Conservation (phyloP, 2,113 vertebrate genomes). For the Cyprinodon tularosa region DNA sequence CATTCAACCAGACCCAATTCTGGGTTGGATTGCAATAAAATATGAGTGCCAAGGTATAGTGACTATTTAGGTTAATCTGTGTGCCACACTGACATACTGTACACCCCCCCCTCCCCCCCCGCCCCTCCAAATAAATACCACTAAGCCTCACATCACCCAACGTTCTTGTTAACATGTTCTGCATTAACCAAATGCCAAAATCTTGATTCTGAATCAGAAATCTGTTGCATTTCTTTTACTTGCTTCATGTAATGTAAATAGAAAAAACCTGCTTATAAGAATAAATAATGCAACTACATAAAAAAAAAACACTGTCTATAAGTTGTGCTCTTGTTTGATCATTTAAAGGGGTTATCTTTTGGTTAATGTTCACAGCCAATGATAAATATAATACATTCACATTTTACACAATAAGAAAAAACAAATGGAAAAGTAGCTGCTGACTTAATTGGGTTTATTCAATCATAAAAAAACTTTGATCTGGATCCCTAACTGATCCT, state of each 20-base stretch:
- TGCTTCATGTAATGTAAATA: conserved; percentile 20
- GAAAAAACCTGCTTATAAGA: conserved; percentile 12
- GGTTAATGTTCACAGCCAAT: too few species aligned
- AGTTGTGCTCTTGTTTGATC: not conserved
- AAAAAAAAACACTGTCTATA: not conserved
- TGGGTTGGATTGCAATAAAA: not conserved
- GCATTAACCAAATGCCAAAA: conserved; percentile 30
- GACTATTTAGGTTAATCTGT: conserved; percentile 57
- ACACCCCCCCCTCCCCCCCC: conserved; percentile 12
- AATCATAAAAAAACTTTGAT: too few species aligned
- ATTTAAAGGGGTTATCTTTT: too few species aligned
- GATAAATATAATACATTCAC: too few species aligned
- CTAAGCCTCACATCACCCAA: conserved; percentile 48
- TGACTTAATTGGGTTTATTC: too few species aligned
- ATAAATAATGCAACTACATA: conserved; percentile 2
- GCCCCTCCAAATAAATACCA: conserved; percentile 15
- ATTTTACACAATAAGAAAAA: too few species aligned
- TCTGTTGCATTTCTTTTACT: conserved; percentile 7
- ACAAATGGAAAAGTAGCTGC: too few species aligned
- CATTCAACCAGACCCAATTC: conserved; percentile 29
- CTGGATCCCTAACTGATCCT: too few species aligned
- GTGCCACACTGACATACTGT: conserved; percentile 1
- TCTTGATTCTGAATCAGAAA: conserved; percentile 25
- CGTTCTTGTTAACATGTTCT: conserved; percentile 48
- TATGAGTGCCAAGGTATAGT: conserved; percentile 24